Conservation (phyloP, 2,888 invertebrate species). For the Lasioglossum pauxillum region DNA sequence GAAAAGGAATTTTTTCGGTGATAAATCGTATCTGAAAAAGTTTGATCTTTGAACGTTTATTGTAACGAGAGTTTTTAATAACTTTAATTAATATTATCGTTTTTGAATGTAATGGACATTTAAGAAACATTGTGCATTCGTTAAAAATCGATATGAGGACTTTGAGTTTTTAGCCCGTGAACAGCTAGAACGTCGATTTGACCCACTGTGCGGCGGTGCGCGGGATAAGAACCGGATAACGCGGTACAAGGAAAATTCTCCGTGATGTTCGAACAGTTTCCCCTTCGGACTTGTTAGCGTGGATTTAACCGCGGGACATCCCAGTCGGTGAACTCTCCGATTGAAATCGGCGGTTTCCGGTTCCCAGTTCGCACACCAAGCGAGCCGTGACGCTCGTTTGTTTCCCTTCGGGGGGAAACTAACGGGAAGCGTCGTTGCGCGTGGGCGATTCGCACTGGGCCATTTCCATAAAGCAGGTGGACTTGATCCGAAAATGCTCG, state of each 20-base stretch:
- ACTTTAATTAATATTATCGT: too few species aligned
- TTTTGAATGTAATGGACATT: too few species aligned
- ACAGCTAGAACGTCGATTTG: too few species aligned
- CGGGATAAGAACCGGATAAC: not conserved
- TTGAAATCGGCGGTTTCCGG: conserved; percentile 78
- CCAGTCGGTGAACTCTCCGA: conserved; percentile 57
- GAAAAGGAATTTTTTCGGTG: too few species aligned
- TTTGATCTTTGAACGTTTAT: too few species aligned
- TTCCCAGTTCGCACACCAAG: conserved; percentile 74
- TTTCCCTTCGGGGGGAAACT: conserved; percentile 58
- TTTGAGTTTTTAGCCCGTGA: too few species aligned
- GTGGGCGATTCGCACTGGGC: not conserved
- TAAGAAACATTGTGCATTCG: too few species aligned
- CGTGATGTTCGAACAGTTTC: conserved; percentile 1
- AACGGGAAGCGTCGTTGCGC: conserved; percentile 46
- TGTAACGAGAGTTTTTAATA: too few species aligned
- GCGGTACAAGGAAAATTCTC: not conserved
- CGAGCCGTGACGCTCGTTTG: conserved; percentile 75
- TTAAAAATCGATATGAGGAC: too few species aligned
- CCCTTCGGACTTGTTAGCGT: not conserved
- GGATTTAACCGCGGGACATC: conserved; percentile 49
- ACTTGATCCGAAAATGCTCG: not conserved
- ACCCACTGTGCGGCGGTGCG: not conserved
- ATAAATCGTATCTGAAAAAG: too few species aligned
- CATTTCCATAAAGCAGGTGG: not conserved